Evolutionary conservation across 2,888 invertebrate genomes (phyloP), one percentile per base, ranked within the genome.

Genomic region (Limnephilus lunatus): DNA sequence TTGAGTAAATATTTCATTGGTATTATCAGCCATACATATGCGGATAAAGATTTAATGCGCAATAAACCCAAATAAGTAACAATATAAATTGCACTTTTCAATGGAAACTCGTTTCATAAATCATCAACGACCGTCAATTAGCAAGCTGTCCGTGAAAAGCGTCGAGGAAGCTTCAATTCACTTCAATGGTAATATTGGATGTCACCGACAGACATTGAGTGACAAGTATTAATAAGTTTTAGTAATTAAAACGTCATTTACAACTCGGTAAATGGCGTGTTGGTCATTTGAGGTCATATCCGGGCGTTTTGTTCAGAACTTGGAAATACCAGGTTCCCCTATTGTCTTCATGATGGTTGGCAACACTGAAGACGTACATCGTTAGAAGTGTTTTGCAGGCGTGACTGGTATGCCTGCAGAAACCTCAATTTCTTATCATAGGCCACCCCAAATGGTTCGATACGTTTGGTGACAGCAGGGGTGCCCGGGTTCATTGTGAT

Each of bases 241-340:
- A 82, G 31, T 31, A 82, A 82, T 82, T 82, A 82, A 31, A 32
- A 31, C 82, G 31, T 15, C 82, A 82, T 82, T 82, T 25, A 14
- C 82, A 32, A 83, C 25, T 31, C 82, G 32, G 12, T 9, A 31
- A 35, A 83, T 83, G 83, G 83, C 83, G 83, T 83, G 83, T 31
- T 35, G 19, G 11, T 5, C 15, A 25, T 83, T 83, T 83, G 83
- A 83, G 83, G 83, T 83, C 83, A 83, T 31, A 35, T 83, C 83
- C 83, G 83, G 83, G 31, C 32, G 14, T 83, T 83, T 35, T 30
- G 35, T 31, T n/a, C 83, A 32, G 12, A 31, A 83, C 83, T 83
- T 83, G 83, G 53, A 83, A 83, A 30, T 11, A 12, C 83, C 31
- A 2, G 35, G 35, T 83, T 82, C 32, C 19, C 12, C 15, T 32